Percentiles rank a stretch among this genome's conserved stretches.
Evolutionary conservation across 2,113 vertebrate species (phyloP).

Genomic region (Pipra filicauda): DNA sequence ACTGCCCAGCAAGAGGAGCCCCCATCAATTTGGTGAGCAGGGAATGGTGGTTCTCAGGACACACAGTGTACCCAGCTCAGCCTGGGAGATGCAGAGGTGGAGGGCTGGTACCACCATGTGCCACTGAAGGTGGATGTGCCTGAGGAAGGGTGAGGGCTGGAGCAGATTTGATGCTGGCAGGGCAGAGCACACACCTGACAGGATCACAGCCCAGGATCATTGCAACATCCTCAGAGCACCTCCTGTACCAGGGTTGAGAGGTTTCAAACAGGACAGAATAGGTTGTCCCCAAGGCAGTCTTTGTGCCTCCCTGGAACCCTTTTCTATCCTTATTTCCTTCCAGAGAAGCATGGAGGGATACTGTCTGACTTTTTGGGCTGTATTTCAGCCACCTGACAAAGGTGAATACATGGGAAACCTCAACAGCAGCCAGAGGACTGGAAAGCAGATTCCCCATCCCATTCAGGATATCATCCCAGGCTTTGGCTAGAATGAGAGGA

Average conservation of each 20-base stretch:
- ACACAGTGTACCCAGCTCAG: neutral
- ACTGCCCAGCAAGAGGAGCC: neutral
- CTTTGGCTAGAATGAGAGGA: neutral
- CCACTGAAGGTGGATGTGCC: neutral
- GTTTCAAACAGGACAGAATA: neutral
- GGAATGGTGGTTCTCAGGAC: neutral
- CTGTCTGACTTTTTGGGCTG: neutral
- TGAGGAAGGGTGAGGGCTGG: neutral
- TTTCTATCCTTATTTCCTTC: neutral
- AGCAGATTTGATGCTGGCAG: neutral
- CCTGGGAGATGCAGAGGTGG: neutral
- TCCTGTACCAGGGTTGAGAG: neutral
- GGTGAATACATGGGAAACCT: neutral
- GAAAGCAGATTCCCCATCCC: neutral
- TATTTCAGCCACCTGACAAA: conserved; percentile 10
- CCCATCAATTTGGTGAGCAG: neutral
- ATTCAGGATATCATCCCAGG: neutral
- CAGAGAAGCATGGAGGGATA: neutral
- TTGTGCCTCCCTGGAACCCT: neutral
- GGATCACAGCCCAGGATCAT: neutral
- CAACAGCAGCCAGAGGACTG: neutral
- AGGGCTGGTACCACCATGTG: neutral
- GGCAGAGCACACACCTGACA: neutral
- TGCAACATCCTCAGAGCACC: neutral
- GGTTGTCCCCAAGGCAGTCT: neutral